Percentiles rank a stretch among this genome's conserved stretches.
These are phyloP conservation scores for Nephrotoma guestfalica DNA, from an alignment of 2,888 invertebrate genomes.

Conservation along the genomic window DNA sequence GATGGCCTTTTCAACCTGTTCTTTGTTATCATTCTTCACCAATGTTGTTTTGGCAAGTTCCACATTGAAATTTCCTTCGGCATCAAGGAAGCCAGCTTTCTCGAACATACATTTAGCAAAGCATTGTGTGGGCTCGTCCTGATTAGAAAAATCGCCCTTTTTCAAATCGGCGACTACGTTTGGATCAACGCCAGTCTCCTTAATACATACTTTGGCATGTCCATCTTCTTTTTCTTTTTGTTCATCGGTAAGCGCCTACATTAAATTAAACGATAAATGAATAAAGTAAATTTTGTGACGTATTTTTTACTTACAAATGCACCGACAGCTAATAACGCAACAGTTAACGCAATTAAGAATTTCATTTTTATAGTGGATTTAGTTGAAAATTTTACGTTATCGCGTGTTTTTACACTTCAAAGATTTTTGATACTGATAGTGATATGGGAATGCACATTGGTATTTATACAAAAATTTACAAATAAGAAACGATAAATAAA, in stretches of 20 bases:
- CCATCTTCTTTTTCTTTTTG: slow-evolving; percentile 19
- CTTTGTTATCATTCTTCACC: slow-evolving; percentile 4
- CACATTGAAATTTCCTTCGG: slow-evolving; percentile 19
- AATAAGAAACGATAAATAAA: background rate
- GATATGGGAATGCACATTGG: background rate
- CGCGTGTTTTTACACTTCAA: background rate
- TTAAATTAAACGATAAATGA: background rate
- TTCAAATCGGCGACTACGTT: slow-evolving; percentile 19
- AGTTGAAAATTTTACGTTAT: background rate
- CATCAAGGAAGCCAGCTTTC: slow-evolving; percentile 18
- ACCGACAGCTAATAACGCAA: slow-evolving; percentile 1
- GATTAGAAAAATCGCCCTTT: slow-evolving; percentile 17
- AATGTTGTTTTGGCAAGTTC: slow-evolving; percentile 11
- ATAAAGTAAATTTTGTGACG: background rate
- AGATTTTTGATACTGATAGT: background rate
- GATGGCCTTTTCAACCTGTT: slow-evolving; percentile 5
- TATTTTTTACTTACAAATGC: slow-evolving; percentile 6
- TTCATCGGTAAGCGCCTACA: slow-evolving; percentile 16
- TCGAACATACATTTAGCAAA: slow-evolving; percentile 26
- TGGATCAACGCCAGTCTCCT: slow-evolving; percentile 17
- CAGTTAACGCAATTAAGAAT: slow-evolving; percentile 5
- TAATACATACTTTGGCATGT: slow-evolving; percentile 17
- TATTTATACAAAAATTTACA: background rate
- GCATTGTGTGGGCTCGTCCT: slow-evolving; percentile 20
- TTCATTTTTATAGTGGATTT: slow-evolving; percentile 5